These are phyloP conservation scores for Maccullochella peelii DNA, from an alignment of 2,113 vertebrate species.

Conservation along the genomic window DNA sequence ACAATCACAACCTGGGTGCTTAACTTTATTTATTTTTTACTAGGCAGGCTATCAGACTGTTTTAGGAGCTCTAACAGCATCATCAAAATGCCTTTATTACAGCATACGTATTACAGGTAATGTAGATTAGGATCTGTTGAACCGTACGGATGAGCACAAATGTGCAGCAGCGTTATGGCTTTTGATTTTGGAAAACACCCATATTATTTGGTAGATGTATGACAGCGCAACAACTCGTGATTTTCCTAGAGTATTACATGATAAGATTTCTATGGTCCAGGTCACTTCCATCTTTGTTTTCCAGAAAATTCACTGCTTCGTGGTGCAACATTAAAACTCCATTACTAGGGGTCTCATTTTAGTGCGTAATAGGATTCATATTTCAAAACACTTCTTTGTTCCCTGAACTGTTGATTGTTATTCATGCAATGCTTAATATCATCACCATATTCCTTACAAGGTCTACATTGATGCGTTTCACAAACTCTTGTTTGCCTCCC, in stretches of 20 bases:
- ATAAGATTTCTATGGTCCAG: conserved; percentile 57
- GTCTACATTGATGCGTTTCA: conserved; percentile 65
- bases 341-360: conserved; percentile 76
- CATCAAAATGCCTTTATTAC: conserved; percentile 65
- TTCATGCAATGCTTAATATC: conserved; percentile 71
- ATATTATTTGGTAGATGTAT: conserved; percentile 50
- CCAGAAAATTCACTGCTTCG: conserved; percentile 58
- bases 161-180: conserved; percentile 25
- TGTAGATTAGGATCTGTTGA: conserved; percentile 55
- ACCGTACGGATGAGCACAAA: conserved; percentile 41
- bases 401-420: conserved; percentile 78
- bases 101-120: conserved; percentile 47
- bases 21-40: conserved; percentile 75
- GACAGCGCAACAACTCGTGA: conserved; percentile 54
- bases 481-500: conserved; percentile 62
- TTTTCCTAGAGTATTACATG: conserved; percentile 60
- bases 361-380: conserved; percentile 70
- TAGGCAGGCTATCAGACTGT: conserved; percentile 48
- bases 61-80: conserved; percentile 60
- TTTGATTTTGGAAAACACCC: conserved; percentile 36
- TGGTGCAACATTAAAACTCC: conserved; percentile 80
- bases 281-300: conserved; percentile 62
- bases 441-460: conserved; percentile 66
- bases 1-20: conserved; percentile 78
- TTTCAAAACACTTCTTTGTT: conserved; percentile 74